Conservation (phyloP, 2,113 vertebrate genomes). For the Phasianus colchicus region DNA sequence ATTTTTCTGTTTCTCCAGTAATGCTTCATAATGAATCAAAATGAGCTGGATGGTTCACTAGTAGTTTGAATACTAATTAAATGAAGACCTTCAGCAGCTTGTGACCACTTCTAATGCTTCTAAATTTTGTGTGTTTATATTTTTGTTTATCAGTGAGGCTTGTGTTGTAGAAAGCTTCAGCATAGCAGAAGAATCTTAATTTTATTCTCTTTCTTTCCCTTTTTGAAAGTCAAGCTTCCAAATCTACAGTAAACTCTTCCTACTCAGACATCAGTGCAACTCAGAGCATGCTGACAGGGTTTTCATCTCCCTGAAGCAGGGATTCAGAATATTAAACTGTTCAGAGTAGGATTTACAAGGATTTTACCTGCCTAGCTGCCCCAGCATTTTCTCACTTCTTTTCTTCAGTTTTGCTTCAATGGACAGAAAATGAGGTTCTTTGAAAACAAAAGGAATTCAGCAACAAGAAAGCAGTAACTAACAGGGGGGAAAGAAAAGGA, state of each 20-base stretch:
- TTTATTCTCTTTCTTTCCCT: not conserved
- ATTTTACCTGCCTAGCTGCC: constrained; percentile 55
- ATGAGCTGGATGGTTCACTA: constrained; percentile 38
- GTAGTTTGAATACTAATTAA: constrained; percentile 65
- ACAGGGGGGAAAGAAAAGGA: not conserved
- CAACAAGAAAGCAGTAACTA: not conserved
- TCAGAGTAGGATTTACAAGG: constrained; percentile 25
- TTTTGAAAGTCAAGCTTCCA: constrained; percentile 4
- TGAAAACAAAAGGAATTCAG: constrained; percentile 26
- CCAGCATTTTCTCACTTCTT: constrained; percentile 50
- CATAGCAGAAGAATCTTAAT: constrained; percentile 26
- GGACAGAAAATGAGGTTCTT: not conserved
- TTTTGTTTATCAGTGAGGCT: constrained; percentile 28
- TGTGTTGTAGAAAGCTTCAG: constrained; percentile 18
- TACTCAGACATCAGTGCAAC: constrained; percentile 22
- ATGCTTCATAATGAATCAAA: constrained; percentile 59
- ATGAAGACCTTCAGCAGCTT: constrained; percentile 50
- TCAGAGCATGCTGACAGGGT: not conserved
- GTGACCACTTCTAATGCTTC: constrained; percentile 50
- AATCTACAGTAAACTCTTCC: constrained; percentile 13
- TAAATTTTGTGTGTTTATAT: constrained; percentile 57
- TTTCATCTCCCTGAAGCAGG: constrained; percentile 48
- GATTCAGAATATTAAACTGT: constrained; percentile 62
- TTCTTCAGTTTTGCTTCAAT: constrained; percentile 36
- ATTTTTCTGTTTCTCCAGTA: constrained; percentile 67